Evolutionary conservation across 2,888 invertebrate species (phyloP), one percentile per base, ranked within the genome.

Genomic region (Dasypogon diadema): DNA sequence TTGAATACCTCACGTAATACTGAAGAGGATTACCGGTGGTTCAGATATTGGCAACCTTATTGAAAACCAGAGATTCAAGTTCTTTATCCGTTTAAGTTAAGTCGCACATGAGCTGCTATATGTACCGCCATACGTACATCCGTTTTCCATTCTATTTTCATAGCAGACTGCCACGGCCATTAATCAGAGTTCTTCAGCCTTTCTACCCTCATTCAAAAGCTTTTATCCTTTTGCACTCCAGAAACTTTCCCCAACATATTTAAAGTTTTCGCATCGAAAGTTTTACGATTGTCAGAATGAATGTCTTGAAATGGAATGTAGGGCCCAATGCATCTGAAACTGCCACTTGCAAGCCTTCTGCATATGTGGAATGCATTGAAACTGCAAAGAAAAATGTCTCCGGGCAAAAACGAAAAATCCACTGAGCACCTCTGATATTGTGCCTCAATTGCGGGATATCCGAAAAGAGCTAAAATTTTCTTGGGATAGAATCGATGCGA

Each of bases 201-300:
- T 48, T 16, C n/a, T 26, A 26, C 24, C 65, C 46, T 26, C 46
- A 68, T 68, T 68, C 46, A 48, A 68, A 48, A 26, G 48, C 65
- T 68, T 65, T 68, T 68, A 68, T 68, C 65, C 46, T 34, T 68
- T 48, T 68, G 48, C 65, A 26, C 60, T 48, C 48, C 18, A 21
- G 65, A 68, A 68, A 48, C 24, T 68, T 68, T 46, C 24, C 26
- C 48, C 48, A 68, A 68, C 65, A 68, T 68, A 68, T 68, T 68
- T 68, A 68, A 68, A 68, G 65, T 68, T 68, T 68, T 68, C 65
- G 65, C 65, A 68, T 68, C 65, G 65, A 68, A 68, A 68, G 65
- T 68, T 68, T 68, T 68, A 68, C 65, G 65, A 68, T 68, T 48
- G 65, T 68, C 65, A 24, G 65, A 48, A 46, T 26, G 65, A 26